A percentile compares a stretch with the other conserved stretches of the same genome.
phyloP scores from a whole-genome alignment of 2,797 vertebrate species.

The Tenualosa thibaudeaui region DNA sequence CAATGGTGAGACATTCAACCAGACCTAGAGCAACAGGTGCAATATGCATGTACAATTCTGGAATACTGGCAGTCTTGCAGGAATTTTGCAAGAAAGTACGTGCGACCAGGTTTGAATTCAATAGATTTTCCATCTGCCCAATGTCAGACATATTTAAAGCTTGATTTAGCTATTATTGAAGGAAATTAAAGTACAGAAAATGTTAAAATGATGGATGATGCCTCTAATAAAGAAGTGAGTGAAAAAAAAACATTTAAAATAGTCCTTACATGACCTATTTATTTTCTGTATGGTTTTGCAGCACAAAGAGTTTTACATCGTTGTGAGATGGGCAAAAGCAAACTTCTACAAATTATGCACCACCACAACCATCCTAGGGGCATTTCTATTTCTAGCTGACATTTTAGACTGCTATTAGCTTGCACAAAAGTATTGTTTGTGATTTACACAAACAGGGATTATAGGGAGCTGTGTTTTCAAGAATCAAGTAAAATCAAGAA shows the following conservation, averaged over 20 bases:
- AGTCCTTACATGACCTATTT: no score
- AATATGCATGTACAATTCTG: no score
- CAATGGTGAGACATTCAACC: no score
- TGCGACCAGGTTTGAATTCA: not conserved
- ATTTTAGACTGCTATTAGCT: no score
- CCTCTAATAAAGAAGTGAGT: no score
- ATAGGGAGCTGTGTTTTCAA: not conserved
- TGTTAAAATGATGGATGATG: not conserved
- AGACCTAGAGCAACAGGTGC: no score
- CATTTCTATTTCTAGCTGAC: not conserved
- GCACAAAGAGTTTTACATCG: no score
- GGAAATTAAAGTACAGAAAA: not conserved
- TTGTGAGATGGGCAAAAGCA: not conserved
- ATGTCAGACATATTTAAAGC: not conserved
- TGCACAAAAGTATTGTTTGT: not conserved
- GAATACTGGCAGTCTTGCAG: no score
- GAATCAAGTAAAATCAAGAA: not conserved
- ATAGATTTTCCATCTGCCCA: not conserved
- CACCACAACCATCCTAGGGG: not conserved
- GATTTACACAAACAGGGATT: not conserved
- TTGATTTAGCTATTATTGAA: not conserved
- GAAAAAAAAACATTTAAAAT: no score
- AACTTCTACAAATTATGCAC: not conserved
- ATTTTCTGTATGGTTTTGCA: no score
- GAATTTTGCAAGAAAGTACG: no score